Percentiles rank a stretch among this genome's conserved stretches.
Evolutionary conservation across 2,113 vertebrate genomes (phyloP).

Genomic region (Oncorhynchus mykiss): DNA sequence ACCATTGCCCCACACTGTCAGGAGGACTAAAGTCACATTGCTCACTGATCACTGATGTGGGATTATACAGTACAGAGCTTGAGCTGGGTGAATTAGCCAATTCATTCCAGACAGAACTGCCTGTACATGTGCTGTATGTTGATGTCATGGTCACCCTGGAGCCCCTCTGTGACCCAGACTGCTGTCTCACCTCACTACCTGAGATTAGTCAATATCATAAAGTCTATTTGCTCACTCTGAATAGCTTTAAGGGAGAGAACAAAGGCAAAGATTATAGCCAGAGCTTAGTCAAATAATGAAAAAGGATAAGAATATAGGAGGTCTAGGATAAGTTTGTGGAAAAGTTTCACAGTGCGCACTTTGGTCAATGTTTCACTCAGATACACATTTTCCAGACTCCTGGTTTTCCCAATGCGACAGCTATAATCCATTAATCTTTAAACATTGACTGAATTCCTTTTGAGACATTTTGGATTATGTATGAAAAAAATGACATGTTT

Average conservation of each 20-base stretch:
- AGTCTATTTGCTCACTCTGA: too few relatives aligned
- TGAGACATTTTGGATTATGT: background rate
- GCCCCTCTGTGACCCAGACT: constrained; percentile 25
- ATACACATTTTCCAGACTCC: background rate
- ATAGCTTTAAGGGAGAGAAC: background rate
- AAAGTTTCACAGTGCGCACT: constrained; percentile 30
- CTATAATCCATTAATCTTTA: constrained; percentile 27
- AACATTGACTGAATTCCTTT: constrained; percentile 27
- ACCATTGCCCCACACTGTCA: background rate
- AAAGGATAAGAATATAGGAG: background rate
- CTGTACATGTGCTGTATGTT: constrained; percentile 5
- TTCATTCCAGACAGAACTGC: background rate
- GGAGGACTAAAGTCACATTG: background rate
- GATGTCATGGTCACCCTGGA: constrained; percentile 29
- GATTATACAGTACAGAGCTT: background rate
- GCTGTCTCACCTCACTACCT: constrained; percentile 41
- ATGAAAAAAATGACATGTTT: constrained; percentile 18
- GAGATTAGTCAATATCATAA: constrained; percentile 27
- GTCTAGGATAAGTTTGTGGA: background rate
- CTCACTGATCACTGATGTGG: background rate
- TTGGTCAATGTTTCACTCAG: constrained; percentile 24
- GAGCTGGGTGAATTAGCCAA: background rate
- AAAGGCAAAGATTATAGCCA: background rate
- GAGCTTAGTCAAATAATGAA: constrained; percentile 17
- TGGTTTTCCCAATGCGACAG: constrained; percentile 13